Conservation (phyloP, 1,140 invertebrate species). For the Helicoverpa zea region DNA sequence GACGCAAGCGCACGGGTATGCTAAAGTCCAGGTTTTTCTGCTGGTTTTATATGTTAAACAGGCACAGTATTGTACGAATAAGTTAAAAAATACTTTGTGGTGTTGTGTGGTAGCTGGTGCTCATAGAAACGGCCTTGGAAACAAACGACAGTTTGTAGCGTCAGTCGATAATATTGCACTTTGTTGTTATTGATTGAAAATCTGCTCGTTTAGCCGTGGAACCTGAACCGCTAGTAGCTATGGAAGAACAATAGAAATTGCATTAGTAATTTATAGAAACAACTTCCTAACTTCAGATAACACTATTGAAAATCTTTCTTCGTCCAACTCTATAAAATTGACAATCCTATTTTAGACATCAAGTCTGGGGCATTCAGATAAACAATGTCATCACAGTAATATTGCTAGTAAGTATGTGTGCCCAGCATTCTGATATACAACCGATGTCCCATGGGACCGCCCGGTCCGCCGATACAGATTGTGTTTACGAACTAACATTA, state of each 20-base stretch:
- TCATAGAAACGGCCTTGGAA: conserved; percentile 3
- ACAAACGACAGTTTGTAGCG: not conserved
- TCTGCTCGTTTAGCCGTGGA: not conserved
- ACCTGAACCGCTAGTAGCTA: not conserved
- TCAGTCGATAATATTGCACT: conserved; percentile 20
- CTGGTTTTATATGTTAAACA: not conserved
- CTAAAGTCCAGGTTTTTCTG: not conserved
- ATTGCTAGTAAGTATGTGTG: not conserved
- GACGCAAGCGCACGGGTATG: not conserved
- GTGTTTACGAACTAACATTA: not conserved
- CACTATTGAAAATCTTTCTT: too few species aligned
- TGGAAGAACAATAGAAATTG: too few species aligned
- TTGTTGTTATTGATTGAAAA: conserved; percentile 7
- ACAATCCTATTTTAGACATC: too few species aligned
- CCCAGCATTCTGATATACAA: not conserved
- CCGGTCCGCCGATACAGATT: too few species aligned
- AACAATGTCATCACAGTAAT: not conserved
- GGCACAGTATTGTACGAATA: not conserved
- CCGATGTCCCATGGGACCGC: not conserved
- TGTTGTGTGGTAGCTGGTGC: not conserved
- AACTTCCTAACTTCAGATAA: too few species aligned
- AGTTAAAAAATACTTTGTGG: not conserved
- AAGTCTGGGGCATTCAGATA: not conserved
- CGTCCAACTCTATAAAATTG: too few species aligned
- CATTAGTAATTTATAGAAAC: too few species aligned